These are phyloP conservation scores for Nezara viridula DNA, from an alignment of 2,888 invertebrate species.

Conservation along the genomic window DNA sequence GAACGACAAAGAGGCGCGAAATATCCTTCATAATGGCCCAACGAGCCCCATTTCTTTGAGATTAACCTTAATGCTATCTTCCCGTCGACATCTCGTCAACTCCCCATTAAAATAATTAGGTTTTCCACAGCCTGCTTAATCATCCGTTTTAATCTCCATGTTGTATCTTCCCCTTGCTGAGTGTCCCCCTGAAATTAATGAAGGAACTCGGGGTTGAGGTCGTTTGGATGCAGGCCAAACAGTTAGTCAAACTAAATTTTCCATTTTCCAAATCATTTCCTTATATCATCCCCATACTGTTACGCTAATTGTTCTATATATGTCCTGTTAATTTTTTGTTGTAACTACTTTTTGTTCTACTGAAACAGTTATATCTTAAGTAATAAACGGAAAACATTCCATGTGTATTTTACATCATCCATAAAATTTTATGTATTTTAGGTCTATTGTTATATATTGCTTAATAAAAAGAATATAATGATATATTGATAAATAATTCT, in stretches of 20 bases:
- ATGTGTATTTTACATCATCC: no score
- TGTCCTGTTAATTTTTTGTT: background rate
- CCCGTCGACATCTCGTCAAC: slow-evolving; percentile 19
- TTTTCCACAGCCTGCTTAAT: background rate
- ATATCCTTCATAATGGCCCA: slow-evolving; percentile 4
- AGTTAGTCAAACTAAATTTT: slow-evolving; percentile 43
- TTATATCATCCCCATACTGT: slow-evolving; percentile 32
- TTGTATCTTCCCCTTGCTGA: background rate
- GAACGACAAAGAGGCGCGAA: background rate
- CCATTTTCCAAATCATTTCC: slow-evolving; percentile 40
- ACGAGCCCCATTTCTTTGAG: background rate
- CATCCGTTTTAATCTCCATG: slow-evolving; percentile 4
- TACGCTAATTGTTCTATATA: background rate
- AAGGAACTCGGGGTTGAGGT: slow-evolving; percentile 13
- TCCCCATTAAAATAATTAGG: slow-evolving; percentile 12
- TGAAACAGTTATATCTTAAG: background rate
- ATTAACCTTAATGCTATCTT: background rate
- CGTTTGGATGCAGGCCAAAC: slow-evolving; percentile 24
- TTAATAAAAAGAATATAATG: no score
- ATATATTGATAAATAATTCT: no score
- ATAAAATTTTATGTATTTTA: no score
- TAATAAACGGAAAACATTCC: no score
- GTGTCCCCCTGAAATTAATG: slow-evolving; percentile 13
- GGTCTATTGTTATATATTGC: no score
- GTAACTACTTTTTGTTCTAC: no score